Conservation (phyloP, 2,797 vertebrate genomes). For the Cirrhinus mrigala region DNA sequence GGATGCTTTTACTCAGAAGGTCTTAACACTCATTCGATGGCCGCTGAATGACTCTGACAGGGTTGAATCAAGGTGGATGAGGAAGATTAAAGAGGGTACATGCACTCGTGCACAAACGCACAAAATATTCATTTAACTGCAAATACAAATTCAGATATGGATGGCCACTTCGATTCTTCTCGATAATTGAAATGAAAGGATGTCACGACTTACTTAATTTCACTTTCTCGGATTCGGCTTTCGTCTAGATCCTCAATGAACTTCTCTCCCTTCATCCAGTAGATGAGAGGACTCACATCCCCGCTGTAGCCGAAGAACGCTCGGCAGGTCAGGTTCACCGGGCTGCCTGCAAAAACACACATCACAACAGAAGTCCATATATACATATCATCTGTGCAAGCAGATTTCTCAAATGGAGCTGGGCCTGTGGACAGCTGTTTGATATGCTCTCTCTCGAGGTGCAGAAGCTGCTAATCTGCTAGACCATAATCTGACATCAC, state of each 20-base stretch:
- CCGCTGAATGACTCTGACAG: not conserved
- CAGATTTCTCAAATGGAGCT: not conserved
- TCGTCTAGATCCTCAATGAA: constrained; percentile 98
- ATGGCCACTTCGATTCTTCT: not conserved
- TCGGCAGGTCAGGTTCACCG: constrained; percentile 92
- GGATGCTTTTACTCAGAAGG: not conserved
- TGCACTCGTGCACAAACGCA: not conserved
- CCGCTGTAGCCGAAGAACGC: constrained; percentile 97
- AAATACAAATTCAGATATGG: not conserved
- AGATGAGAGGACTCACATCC: constrained; percentile 93
- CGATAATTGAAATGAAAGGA: not conserved
- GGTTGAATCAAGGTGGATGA: not conserved
- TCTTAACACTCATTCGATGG: not conserved
- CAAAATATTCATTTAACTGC: not conserved
- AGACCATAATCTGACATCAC: not conserved
- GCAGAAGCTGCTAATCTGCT: not conserved
- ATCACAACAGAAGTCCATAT: not conserved
- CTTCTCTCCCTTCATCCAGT: constrained; percentile 99
- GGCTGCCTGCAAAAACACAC: constrained; percentile 79
- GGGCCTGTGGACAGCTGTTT: not conserved
- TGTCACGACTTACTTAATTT: constrained; percentile 88
- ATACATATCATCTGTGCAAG: not conserved
- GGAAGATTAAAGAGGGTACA: not conserved
- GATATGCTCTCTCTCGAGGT: not conserved
- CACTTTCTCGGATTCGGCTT: constrained; percentile 91